Base-by-base conservation (phyloP, 2,797 vertebrate species). In the Simalia tracyae region DNA sequence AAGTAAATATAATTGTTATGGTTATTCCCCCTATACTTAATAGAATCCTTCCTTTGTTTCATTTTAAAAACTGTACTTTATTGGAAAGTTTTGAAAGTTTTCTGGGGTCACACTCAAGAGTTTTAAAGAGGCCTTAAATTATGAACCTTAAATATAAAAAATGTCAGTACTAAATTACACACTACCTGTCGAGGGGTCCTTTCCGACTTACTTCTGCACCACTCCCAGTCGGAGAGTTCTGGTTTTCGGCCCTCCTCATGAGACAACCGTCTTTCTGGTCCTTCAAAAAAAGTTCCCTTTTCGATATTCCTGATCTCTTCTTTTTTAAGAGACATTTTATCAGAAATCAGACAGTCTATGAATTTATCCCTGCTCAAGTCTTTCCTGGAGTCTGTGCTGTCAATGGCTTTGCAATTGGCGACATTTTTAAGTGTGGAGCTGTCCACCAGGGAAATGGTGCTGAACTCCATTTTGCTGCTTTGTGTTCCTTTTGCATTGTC, bases 181-280 rank as follows among this genome's bases (percentile, higher is more conserved):
- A 7, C 88, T 98, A 99, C 99, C 99, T 99, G 99, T 96, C 99
- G 98, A 11, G 98, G 98, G 0, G 98, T 99, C 96, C 99, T 98
- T 97, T 99, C 99, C 0, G 99, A 99, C 96, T 98, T 99, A 88
- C 99, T 99, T 86, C 99, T 97, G 97, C 98, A 99, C 99, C 99
- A 99, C 87, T 99, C 99, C 99, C 99, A 99, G 93, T 99, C 99
- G 0, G 98, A 97, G 95, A 99, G 98, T 66, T 99, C 98, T 0
- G 98, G 98, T 66, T 98, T 98, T 11, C 94, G 98, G 94, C 97
- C 97, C 87, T 98, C 98, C 94, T 98, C 98, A 0, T 98, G 98
- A 3, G 98, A 98, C 91, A 99, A 89, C 91, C 98, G 98, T 97
- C 99, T 98, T 92, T 99, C 98, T 0, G 98, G 93, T 0, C 97